These are phyloP conservation scores for Tyto alba DNA, from an alignment of 2,113 vertebrate species.

Conservation along the genomic window DNA sequence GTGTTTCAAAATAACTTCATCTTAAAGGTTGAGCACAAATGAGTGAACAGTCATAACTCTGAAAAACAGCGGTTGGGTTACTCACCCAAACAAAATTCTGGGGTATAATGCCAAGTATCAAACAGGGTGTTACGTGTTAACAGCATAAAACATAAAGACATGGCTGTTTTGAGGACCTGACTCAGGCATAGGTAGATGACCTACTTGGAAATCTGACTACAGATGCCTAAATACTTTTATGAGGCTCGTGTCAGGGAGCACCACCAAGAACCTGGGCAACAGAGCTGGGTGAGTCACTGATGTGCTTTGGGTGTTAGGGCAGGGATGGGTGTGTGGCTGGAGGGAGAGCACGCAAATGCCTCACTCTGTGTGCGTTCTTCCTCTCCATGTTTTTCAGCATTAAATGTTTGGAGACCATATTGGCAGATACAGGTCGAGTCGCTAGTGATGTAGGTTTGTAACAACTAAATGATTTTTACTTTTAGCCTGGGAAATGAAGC, in stretches of 20 bases:
- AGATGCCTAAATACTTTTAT: not conserved
- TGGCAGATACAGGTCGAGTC: not conserved
- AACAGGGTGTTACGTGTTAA: not conserved
- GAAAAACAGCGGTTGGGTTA: not conserved
- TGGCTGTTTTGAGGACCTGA: not conserved
- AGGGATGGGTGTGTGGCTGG: fast-evolving
- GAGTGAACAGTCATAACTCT: not conserved
- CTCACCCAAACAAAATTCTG: not conserved
- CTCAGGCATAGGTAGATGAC: not conserved
- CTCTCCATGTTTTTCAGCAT: not conserved
- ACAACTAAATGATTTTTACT: not conserved
- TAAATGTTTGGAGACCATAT: not conserved
- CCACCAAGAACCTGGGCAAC: not conserved
- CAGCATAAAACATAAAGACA: not conserved
- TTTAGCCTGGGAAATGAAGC: not conserved
- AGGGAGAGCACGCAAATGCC: not conserved
- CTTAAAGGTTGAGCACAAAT: not conserved
- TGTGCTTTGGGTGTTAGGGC: not conserved
- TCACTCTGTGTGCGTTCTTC: not conserved
- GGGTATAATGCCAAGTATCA: not conserved
- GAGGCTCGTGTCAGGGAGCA: not conserved
- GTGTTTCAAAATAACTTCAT: not conserved
- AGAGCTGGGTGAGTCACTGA: not conserved
- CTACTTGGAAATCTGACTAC: fast-evolving
- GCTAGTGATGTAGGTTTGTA: not conserved